A percentile compares a stretch with the other conserved stretches of the same genome.
Conservation (phyloP, 2,888 invertebrate species). For the Strigamia transsilvanica region DNA sequence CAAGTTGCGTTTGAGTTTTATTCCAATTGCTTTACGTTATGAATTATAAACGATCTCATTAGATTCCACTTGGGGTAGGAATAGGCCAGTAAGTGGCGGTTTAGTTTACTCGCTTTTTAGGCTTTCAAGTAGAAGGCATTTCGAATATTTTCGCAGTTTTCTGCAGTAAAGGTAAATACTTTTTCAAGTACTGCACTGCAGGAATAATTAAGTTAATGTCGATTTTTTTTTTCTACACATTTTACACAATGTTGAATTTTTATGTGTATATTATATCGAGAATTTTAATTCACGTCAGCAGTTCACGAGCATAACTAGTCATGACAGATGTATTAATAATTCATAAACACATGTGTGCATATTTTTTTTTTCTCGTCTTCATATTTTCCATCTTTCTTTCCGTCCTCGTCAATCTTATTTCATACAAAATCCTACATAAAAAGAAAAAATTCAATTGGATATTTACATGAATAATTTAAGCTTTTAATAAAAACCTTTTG, state of each 20-base stretch:
- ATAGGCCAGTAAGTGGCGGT: too few relatives aligned
- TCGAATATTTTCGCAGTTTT: too few relatives aligned
- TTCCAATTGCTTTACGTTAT: background rate
- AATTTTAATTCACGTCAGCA: slow-evolving; percentile 17
- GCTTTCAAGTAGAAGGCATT: too few relatives aligned
- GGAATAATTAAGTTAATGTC: background rate
- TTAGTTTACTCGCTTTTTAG: too few relatives aligned
- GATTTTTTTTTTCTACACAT: background rate
- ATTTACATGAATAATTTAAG: slow-evolving; percentile 30
- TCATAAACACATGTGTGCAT: slow-evolving; percentile 10
- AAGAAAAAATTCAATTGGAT: background rate
- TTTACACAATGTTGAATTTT: slow-evolving; percentile 11
- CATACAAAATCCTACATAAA: background rate
- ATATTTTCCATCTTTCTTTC: background rate
- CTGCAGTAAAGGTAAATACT: too few relatives aligned
- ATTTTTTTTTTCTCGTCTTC: background rate
- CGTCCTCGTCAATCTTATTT: background rate
- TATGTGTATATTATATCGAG: slow-evolving; percentile 6
- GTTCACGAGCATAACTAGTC: background rate
- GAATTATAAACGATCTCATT: background rate
- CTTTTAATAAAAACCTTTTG: slow-evolving; percentile 10
- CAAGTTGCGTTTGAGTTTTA: background rate
- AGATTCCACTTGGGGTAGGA: background rate
- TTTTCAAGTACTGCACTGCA: too few relatives aligned
- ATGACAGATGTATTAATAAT: slow-evolving; percentile 30